Evolutionary conservation across 2,888 invertebrate species (phyloP).

Genomic region (Amorpha juglandis): DNA sequence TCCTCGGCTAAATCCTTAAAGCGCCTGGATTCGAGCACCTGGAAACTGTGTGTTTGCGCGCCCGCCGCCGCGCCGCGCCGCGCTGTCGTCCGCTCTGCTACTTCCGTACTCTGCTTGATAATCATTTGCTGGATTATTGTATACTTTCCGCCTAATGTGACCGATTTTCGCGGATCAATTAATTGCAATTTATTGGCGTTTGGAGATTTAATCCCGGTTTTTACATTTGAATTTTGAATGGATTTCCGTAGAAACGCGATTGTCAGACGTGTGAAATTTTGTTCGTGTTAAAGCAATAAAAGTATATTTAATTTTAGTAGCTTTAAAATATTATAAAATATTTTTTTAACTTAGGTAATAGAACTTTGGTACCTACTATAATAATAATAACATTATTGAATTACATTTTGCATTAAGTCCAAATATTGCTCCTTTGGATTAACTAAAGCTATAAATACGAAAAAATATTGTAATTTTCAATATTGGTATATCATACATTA

Average conservation of each 20-base stretch:
- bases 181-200: constrained; percentile 56
- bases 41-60: constrained; percentile 77
- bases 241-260: constrained; percentile 35
- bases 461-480: no score
- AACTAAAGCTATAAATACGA: no score
- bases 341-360: no score
- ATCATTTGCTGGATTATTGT: constrained; percentile 81
- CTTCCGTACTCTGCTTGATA: constrained; percentile 50
- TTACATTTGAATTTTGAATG: constrained; percentile 53
- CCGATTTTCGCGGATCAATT: constrained; percentile 71
- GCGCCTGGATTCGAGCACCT: constrained; percentile 82
- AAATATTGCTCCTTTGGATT: no score
- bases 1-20: constrained; percentile 84
- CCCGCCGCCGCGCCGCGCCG: constrained; percentile 49
- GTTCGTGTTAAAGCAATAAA: not conserved
- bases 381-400: no score
- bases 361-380: no score
- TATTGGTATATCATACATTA: no score
- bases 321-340: no score
- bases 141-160: constrained; percentile 78
- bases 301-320: no score
- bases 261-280: not conserved
- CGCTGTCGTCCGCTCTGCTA: constrained; percentile 40
- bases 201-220: constrained; percentile 49
- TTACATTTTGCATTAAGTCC: no score